Evolutionary conservation across 2,113 vertebrate species (phyloP), one percentile per base, ranked within the genome.

Genomic region (Willisornis vidua): DNA sequence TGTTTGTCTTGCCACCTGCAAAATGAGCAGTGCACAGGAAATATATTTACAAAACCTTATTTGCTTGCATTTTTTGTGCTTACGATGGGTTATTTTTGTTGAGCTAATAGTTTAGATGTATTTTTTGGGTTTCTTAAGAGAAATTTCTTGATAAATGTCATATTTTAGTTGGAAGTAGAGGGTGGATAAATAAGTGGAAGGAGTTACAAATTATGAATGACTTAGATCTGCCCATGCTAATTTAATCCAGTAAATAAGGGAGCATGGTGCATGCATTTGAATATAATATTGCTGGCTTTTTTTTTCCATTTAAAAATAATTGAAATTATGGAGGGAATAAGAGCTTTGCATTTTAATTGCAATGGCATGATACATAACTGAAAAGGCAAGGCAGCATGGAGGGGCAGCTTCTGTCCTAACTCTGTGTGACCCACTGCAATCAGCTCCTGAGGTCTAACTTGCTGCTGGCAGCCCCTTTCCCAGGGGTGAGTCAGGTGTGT

Each of bases 171-270:
- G 6, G 62, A 85, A 91, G 39, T 61, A 68, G 35, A 55, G 14
- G 7, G 20, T 37, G 7, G 9, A 83, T 81, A 78, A 83, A 49
- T 74, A 78, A 49, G 35, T 80, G 52, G 45, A 79, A 78, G 24
- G 68, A 74, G 14, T 62, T 78, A 70, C 3, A 76, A 1, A 52
- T 90, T 96, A 71, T 92, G 51, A 33, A 59, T 86, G 35, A 33
- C 41, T 77, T 80, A 48, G 57, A 51, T 80, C n/a, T 88, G 24
- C 70, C 62, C 51, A 10, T 86, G 75, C 19, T 80, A 80, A 80
- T 89, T 87, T 71, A 86, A 87, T 93, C 77, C 84, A 87, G 48
- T 85, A 89, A 86, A 93, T 87, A 81, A 92, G 62, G 59, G 70
- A 55, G 55, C 41, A n/a, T 66, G 20, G 67, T 89, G 83, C 26